phyloP scores from a whole-genome alignment of 2,888 invertebrate genomes.

The Sarcophaga variegata region DNA sequence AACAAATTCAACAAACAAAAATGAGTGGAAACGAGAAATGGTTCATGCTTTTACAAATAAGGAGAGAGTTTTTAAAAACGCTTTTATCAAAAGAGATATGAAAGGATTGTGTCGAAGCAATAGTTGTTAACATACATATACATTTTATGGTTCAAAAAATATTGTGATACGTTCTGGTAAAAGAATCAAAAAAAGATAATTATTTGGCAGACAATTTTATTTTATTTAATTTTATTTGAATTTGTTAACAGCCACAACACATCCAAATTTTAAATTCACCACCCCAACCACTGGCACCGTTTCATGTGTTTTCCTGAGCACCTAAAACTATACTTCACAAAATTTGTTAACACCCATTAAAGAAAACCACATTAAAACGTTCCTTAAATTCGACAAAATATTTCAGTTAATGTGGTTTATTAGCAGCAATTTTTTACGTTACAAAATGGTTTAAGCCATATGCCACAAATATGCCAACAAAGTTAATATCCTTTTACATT shows the following conservation, averaged over 20 bases:
- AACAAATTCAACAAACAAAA: neutral
- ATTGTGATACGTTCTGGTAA: too few relatives aligned
- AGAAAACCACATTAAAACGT: neutral
- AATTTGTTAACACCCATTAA: too few relatives aligned
- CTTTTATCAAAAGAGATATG: neutral
- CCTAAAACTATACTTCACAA: too few relatives aligned
- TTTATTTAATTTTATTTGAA: too few relatives aligned
- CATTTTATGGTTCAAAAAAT: too few relatives aligned
- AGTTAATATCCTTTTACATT: slow-evolving; percentile 25
- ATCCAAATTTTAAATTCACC: too few relatives aligned
- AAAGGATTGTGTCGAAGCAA: neutral
- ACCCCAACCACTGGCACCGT: too few relatives aligned
- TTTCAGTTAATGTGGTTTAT: slow-evolving; percentile 35
- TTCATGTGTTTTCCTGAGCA: too few relatives aligned
- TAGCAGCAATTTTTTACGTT: slow-evolving; percentile 9
- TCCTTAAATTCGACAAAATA: neutral
- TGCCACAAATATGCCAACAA: slow-evolving; percentile 37
- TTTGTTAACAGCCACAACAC: too few relatives aligned
- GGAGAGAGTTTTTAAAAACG: neutral
- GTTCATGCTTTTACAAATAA: neutral
- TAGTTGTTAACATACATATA: slow-evolving; percentile 46
- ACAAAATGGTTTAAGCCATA: neutral
- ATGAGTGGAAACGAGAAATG: neutral
- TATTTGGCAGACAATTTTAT: too few relatives aligned
- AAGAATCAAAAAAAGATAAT: too few relatives aligned